Conservation (phyloP, 1,140 invertebrate species). For the Antheraea pernyi region DNA sequence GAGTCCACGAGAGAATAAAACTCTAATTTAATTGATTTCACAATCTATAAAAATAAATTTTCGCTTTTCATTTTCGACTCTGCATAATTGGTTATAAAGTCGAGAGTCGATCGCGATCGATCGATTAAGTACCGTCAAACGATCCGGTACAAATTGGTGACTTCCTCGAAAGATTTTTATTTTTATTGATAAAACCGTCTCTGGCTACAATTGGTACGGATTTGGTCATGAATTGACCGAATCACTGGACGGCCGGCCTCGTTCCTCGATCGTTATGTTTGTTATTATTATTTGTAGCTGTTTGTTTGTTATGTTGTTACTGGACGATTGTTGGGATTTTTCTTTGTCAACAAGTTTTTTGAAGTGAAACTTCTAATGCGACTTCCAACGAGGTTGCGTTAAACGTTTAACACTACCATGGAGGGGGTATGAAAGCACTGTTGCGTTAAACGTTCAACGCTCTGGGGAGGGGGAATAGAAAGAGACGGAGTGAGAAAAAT, state of each 20-base stretch:
- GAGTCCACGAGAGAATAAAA: constrained; percentile 1
- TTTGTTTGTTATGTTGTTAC: neutral
- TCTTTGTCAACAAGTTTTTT: too few species aligned
- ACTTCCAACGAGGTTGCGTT: too few species aligned
- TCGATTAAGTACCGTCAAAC: constrained; percentile 29
- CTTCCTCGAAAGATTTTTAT: constrained; percentile 71
- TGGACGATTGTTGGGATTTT: too few species aligned
- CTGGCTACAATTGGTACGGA: constrained; percentile 64
- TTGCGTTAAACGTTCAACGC: too few species aligned
- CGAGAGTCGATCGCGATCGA: constrained; percentile 14
- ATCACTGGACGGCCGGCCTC: constrained; percentile 19
- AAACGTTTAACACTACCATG: too few species aligned
- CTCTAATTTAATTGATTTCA: constrained; percentile 33
- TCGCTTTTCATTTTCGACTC: constrained; percentile 10
- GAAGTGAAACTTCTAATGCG: too few species aligned
- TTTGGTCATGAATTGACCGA: constrained; percentile 58
- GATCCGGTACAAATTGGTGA: constrained; percentile 56
- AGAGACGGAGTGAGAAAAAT: too few species aligned
- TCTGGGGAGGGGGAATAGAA: too few species aligned
- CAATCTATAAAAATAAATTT: constrained; percentile 25
- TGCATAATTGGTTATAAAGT: constrained; percentile 17
- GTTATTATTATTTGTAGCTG: neutral
- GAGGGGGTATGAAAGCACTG: too few species aligned
- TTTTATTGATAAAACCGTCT: constrained; percentile 70
- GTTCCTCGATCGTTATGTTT: neutral